Evolutionary conservation across 1,140 invertebrate genomes (phyloP).

Genomic region (Drosophila littoralis): DNA sequence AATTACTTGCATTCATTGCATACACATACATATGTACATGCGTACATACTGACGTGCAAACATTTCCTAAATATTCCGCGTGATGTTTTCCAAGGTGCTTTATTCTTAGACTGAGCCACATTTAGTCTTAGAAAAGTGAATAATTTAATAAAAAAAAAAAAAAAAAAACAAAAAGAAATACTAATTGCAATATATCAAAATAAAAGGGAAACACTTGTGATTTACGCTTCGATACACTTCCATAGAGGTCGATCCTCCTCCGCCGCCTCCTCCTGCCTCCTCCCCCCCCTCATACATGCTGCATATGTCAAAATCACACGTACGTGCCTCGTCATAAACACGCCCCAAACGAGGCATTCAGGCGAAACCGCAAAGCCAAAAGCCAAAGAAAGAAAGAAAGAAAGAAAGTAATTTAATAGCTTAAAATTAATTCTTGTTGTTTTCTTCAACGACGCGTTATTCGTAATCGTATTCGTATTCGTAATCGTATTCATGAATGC

Average conservation of each 20-base stretch:
- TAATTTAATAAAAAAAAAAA: not conserved
- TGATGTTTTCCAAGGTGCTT: constrained; percentile 37
- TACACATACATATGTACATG: not conserved
- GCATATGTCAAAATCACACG: constrained; percentile 50
- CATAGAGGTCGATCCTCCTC: constrained; percentile 5
- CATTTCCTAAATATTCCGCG: constrained; percentile 24
- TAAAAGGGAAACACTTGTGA: constrained; percentile 4
- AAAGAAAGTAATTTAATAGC: constrained; percentile 55
- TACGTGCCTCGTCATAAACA: constrained; percentile 75
- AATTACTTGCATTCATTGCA: constrained; percentile 18
- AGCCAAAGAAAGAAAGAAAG: constrained; percentile 19
- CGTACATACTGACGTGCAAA: constrained; percentile 11
- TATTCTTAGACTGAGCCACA: constrained; percentile 36
- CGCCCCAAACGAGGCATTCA: constrained; percentile 68
- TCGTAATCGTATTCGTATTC: no score
- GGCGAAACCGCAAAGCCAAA: constrained; percentile 41
- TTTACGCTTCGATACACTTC: constrained; percentile 2
- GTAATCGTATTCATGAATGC: constrained; percentile 32
- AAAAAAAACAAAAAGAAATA: constrained; percentile 2
- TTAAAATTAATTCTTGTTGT: constrained; percentile 44
- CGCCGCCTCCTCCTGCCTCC: not conserved
- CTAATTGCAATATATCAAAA: constrained; percentile 11
- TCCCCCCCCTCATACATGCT: not conserved
- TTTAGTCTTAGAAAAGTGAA: not conserved
- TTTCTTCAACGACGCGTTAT: constrained; percentile 34